These are phyloP conservation scores for Neosilurus mollespiculum DNA, from an alignment of 2,797 vertebrate species.

Conservation along the genomic window DNA sequence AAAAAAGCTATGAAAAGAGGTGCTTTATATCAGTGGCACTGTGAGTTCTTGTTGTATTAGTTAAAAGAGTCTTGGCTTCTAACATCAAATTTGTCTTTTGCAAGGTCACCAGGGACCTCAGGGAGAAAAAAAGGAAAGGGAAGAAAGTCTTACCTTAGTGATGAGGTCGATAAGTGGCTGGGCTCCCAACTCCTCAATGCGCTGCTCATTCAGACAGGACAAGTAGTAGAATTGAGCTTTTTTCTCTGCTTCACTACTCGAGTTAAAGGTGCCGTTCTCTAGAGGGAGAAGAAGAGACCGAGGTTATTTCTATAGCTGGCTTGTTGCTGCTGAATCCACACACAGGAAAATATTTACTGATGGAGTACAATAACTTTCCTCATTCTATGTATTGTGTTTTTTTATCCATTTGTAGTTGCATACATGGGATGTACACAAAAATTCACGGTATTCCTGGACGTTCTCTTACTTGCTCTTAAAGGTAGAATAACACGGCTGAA, in stretches of 20 bases:
- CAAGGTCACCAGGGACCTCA: background rate
- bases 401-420: too few species aligned
- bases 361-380: background rate
- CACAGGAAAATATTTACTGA: constrained; percentile 5
- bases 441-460: too few species aligned
- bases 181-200: constrained; percentile 88
- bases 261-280: constrained; percentile 94
- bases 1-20: background rate
- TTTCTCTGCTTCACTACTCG: constrained; percentile 91
- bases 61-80: background rate
- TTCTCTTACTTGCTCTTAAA: background rate
- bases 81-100: background rate
- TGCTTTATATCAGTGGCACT: background rate
- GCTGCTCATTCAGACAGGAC: constrained; percentile 90
- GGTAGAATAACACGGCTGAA: background rate
- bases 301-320: background rate
- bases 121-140: background rate
- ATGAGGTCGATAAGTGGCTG: constrained; percentile 91
- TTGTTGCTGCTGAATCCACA: background rate
- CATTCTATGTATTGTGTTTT: background rate
- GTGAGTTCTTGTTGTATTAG: constrained; percentile 6
- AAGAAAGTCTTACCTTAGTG: constrained; percentile 75
- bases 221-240: constrained; percentile 94
- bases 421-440: too few species aligned
- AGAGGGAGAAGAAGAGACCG: constrained; percentile 8